A percentile compares a stretch with the other conserved stretches of the same genome.
phyloP scores from a whole-genome alignment of 2,888 invertebrate species.

The Shargacucullia verbasci region DNA sequence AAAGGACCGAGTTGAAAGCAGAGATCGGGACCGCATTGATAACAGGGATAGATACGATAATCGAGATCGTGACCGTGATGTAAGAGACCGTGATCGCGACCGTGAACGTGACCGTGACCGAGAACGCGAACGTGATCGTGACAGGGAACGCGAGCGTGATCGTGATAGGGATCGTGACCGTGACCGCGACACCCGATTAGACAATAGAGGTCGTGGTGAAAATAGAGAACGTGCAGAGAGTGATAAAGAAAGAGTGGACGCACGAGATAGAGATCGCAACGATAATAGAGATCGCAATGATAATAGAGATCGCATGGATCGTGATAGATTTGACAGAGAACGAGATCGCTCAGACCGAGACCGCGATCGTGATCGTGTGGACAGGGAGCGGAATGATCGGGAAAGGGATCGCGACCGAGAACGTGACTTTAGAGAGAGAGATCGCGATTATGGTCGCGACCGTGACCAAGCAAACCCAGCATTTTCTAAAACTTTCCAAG shows the following conservation, averaged over 20 bases:
- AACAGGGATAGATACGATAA: slow-evolving; percentile 68
- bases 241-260: slow-evolving; percentile 45
- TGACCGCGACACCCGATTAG: slow-evolving; percentile 68
- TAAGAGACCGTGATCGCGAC: slow-evolving; percentile 59
- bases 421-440: slow-evolving; percentile 72
- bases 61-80: slow-evolving; percentile 64
- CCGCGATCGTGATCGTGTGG: slow-evolving; percentile 66
- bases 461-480: slow-evolving; percentile 89
- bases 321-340: slow-evolving; percentile 64
- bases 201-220: slow-evolving; percentile 63
- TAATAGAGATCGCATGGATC: slow-evolving; percentile 68
- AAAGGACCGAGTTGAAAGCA: slow-evolving; percentile 54
- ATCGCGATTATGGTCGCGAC: slow-evolving; percentile 79
- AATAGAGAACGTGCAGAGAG: slow-evolving; percentile 62
- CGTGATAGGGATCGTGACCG: slow-evolving; percentile 76
- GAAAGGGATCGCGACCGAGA: slow-evolving; percentile 73
- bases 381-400: slow-evolving; percentile 65
- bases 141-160: slow-evolving; percentile 64
- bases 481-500: slow-evolving; percentile 94
- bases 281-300: slow-evolving; percentile 64
- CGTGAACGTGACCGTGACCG: slow-evolving; percentile 56
- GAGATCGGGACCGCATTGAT: slow-evolving; percentile 78
- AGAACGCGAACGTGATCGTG: slow-evolving; percentile 74
- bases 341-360: slow-evolving; percentile 67
- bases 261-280: slow-evolving; percentile 71